phyloP scores from a whole-genome alignment of 2,113 vertebrate genomes.

The Perca schrenkii region DNA sequence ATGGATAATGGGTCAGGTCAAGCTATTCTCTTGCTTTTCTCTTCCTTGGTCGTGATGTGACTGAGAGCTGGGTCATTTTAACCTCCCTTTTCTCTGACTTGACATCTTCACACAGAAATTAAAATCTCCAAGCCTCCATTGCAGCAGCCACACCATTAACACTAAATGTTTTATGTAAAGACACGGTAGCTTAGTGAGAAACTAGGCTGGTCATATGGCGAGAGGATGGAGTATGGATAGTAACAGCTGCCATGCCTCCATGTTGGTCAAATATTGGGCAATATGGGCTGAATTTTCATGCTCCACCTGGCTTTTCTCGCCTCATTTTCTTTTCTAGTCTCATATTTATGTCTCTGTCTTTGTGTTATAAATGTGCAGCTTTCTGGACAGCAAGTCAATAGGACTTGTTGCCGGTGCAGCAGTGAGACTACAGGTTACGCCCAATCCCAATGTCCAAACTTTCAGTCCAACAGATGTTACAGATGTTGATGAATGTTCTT shows the following conservation, averaged over 20 bases:
- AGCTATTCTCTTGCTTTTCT: slow-evolving; percentile 65
- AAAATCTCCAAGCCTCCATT: slow-evolving; percentile 29
- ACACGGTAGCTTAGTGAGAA: slow-evolving; percentile 12
- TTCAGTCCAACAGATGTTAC: slow-evolving; percentile 16
- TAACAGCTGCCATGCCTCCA: slow-evolving; percentile 15
- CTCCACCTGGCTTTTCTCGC: not conserved
- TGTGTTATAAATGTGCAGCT: not conserved
- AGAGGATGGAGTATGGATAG: slow-evolving; percentile 15
- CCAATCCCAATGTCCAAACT: slow-evolving; percentile 19
- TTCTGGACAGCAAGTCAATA: slow-evolving; percentile 5
- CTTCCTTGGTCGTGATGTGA: slow-evolving; percentile 52
- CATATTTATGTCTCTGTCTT: not conserved
- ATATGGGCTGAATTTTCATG: not conserved
- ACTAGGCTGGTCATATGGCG: slow-evolving; percentile 14
- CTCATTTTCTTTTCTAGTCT: too few species aligned
- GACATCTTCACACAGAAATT: slow-evolving; percentile 55
- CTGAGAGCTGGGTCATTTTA: slow-evolving; percentile 70
- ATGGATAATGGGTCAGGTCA: slow-evolving; percentile 75
- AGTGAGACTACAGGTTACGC: slow-evolving; percentile 9
- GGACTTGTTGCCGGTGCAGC: slow-evolving; percentile 1
- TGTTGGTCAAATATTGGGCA: slow-evolving; percentile 15
- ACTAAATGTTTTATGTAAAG: slow-evolving; percentile 24
- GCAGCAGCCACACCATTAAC: slow-evolving; percentile 1
- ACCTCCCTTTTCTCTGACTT: slow-evolving; percentile 55
- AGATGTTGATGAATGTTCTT: slow-evolving; percentile 45